Evolutionary conservation across 2,888 invertebrate genomes (phyloP).

Genomic region (Aspidiotus rigidus): DNA sequence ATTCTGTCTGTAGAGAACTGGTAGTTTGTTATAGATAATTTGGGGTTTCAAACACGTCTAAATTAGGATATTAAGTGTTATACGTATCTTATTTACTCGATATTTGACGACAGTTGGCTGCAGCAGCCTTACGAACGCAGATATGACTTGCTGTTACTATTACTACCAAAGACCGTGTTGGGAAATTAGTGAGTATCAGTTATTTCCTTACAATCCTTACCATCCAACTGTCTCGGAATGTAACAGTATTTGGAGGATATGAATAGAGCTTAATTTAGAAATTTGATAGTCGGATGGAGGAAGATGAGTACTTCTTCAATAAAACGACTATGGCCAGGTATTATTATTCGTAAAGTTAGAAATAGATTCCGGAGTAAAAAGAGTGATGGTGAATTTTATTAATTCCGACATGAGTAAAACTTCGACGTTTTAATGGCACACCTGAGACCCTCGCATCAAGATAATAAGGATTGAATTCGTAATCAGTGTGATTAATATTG

Average conservation of each 20-base stretch:
- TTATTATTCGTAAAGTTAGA: too few species aligned
- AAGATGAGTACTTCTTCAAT: neutral
- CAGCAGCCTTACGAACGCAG: slow-evolving; percentile 6
- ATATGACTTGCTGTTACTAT: neutral
- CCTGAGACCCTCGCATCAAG: too few species aligned
- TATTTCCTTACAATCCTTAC: neutral
- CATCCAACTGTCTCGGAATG: neutral
- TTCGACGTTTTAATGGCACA: too few species aligned
- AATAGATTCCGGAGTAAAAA: too few species aligned
- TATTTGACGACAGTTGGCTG: neutral
- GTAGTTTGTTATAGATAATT: neutral
- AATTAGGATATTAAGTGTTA: neutral
- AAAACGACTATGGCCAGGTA: too few species aligned
- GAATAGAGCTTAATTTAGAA: neutral
- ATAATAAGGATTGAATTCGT: too few species aligned
- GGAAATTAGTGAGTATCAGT: slow-evolving; percentile 20
- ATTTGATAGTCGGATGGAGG: neutral
- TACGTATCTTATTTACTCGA: neutral
- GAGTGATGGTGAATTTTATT: too few species aligned
- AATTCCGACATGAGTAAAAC: too few species aligned
- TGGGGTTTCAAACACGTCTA: neutral
- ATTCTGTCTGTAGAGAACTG: neutral
- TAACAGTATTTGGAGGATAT: neutral
- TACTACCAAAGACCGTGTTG: slow-evolving; percentile 17
- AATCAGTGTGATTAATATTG: too few species aligned